Percentiles rank a stretch among this genome's conserved stretches.
Conservation (phyloP, 1,140 invertebrate species). For the Helicoverpa armigera region DNA sequence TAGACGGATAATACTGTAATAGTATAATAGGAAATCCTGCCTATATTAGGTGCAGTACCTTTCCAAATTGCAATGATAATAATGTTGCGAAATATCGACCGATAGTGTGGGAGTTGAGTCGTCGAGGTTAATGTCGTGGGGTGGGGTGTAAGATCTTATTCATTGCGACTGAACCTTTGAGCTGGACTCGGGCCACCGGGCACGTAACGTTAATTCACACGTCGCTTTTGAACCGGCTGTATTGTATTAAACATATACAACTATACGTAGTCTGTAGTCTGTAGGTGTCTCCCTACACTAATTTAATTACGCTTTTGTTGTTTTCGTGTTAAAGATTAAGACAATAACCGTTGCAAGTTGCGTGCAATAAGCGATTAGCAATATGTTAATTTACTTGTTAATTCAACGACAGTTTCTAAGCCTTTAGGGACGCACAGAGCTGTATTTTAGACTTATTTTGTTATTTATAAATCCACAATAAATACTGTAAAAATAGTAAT, state of each 20-base stretch:
- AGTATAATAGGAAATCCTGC: slow-evolving; percentile 71
- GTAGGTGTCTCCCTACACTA: slow-evolving; percentile 1
- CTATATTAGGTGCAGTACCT: slow-evolving; percentile 56
- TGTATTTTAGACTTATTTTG: not conserved
- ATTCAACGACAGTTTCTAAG: not conserved
- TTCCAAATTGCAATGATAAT: slow-evolving; percentile 75
- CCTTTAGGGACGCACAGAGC: not conserved
- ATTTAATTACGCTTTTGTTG: not conserved
- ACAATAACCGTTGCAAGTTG: not conserved
- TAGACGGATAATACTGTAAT: slow-evolving; percentile 57
- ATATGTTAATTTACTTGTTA: slow-evolving; percentile 35
- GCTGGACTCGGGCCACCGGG: slow-evolving; percentile 4
- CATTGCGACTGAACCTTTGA: slow-evolving; percentile 22
- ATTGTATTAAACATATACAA: slow-evolving; percentile 16
- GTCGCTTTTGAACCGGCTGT: slow-evolving; percentile 33
- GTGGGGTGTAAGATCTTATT: slow-evolving; percentile 41
- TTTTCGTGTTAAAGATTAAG: not conserved
- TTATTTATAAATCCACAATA: too few species aligned
- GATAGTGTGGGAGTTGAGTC: slow-evolving; percentile 67
- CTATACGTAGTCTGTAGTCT: not conserved
- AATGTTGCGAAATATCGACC: slow-evolving; percentile 66
- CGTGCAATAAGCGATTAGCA: slow-evolving; percentile 24
- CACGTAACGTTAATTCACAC: slow-evolving; percentile 38
- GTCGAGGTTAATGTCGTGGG: slow-evolving; percentile 71
- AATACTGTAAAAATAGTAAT: too few species aligned